phyloP scores from a whole-genome alignment of 2,888 invertebrate species.

The Ypsolopha sequella region DNA sequence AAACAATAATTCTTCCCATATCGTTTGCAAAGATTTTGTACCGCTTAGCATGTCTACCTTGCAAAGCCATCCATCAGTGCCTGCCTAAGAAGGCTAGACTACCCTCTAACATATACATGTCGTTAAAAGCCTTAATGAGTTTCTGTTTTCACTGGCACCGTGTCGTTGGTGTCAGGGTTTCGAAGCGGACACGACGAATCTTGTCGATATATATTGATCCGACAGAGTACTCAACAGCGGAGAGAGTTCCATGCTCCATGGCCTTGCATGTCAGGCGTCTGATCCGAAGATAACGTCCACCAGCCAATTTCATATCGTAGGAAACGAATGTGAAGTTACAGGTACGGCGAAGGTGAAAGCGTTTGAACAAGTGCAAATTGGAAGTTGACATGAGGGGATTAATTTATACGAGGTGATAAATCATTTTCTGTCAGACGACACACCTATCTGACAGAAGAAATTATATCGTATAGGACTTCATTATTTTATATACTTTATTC shows the following conservation, averaged over 20 bases:
- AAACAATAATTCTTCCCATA: too few relatives aligned
- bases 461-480: too few relatives aligned
- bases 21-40: too few relatives aligned
- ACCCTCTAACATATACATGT: conserved; percentile 27
- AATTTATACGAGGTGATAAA: too few relatives aligned
- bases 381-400: too few relatives aligned
- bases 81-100: conserved; percentile 15
- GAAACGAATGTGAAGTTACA: conserved; percentile 35
- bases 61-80: too few relatives aligned
- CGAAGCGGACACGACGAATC: conserved; percentile 17
- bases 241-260: conserved; percentile 32
- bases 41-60: too few relatives aligned
- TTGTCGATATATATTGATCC: conserved; percentile 43
- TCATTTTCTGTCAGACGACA: too few relatives aligned
- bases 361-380: conserved; percentile 41
- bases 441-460: too few relatives aligned
- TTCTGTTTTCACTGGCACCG: conserved; percentile 38
- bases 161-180: conserved; percentile 29
- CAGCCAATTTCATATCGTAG: conserved; percentile 14
- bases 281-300: conserved; percentile 47
- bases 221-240: conserved; percentile 33
- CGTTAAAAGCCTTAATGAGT: conserved; percentile 47
- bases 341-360: conserved; percentile 35
- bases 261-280: conserved; percentile 30
- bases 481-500: too few relatives aligned